Conservation (phyloP, 2,113 vertebrate species). For the Otolemur garnettii region DNA sequence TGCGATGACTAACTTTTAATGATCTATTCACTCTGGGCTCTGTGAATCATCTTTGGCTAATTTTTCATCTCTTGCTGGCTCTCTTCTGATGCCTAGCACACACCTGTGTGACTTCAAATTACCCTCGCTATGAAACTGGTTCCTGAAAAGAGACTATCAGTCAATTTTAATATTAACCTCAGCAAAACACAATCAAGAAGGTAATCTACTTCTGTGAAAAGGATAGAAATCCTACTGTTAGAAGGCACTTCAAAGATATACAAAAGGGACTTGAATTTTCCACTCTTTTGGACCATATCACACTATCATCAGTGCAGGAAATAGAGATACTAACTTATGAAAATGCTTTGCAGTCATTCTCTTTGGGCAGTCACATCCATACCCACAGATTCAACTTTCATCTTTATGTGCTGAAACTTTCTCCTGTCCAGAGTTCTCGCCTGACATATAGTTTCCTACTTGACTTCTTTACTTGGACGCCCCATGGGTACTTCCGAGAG, state of each 20-base stretch:
- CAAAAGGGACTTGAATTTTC: conserved; percentile 64
- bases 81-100: conserved; percentile 31
- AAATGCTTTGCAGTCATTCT: conserved; percentile 58
- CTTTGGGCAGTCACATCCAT: conserved; percentile 23
- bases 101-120: conserved; percentile 59
- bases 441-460: not conserved
- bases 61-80: conserved; percentile 51
- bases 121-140: conserved; percentile 4
- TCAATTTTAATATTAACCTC: conserved; percentile 69
- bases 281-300: conserved; percentile 67
- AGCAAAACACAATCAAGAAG: conserved; percentile 72
- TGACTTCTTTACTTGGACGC: not conserved
- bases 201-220: conserved; percentile 58
- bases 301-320: conserved; percentile 58
- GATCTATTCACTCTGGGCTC: not conserved
- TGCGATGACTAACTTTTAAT: conserved; percentile 40
- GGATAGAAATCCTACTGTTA: conserved; percentile 44
- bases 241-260: conserved; percentile 53
- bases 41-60: not conserved
- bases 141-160: conserved; percentile 45
- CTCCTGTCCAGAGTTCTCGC: not conserved
- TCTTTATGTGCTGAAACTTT: conserved; percentile 1
- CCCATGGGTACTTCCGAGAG: not conserved
- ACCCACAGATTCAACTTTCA: not conserved
- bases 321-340: conserved; percentile 62